Conservation (phyloP, 2,888 invertebrate species). For the Orchesella flavescens region DNA sequence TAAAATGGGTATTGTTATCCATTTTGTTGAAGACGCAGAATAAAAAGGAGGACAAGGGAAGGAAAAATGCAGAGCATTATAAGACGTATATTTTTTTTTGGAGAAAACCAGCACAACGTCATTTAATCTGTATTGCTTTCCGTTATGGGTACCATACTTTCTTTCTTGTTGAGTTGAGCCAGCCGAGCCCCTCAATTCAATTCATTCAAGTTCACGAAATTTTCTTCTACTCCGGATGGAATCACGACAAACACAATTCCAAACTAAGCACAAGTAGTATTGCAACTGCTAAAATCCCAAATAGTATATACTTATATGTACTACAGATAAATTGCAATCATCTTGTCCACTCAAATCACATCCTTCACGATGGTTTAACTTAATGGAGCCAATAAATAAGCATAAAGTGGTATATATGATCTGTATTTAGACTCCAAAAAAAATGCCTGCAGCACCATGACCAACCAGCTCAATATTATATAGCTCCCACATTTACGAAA, state of each 20-base stretch:
- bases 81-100: background rate
- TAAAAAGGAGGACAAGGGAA: background rate
- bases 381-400: constrained; percentile 54
- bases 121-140: constrained; percentile 34
- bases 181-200: constrained; percentile 11
- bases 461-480: too few relatives aligned
- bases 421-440: constrained; percentile 11
- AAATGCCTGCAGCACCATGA: background rate
- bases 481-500: too few relatives aligned
- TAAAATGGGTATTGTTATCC: constrained; percentile 39
- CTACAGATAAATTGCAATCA: constrained; percentile 52
- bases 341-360: constrained; percentile 59
- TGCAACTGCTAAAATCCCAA: too few relatives aligned
- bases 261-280: too few relatives aligned
- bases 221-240: background rate
- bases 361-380: constrained; percentile 54
- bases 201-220: constrained; percentile 7
- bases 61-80: background rate
- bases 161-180: too few relatives aligned
- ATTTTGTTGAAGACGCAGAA: background rate
- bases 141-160: background rate
- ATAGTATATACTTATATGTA: background rate
- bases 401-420: constrained; percentile 33
- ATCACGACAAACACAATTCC: too few relatives aligned
- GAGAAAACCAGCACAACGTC: background rate